phyloP scores from a whole-genome alignment of 2,113 vertebrate genomes.

The Beaufortia kweichowensis region DNA sequence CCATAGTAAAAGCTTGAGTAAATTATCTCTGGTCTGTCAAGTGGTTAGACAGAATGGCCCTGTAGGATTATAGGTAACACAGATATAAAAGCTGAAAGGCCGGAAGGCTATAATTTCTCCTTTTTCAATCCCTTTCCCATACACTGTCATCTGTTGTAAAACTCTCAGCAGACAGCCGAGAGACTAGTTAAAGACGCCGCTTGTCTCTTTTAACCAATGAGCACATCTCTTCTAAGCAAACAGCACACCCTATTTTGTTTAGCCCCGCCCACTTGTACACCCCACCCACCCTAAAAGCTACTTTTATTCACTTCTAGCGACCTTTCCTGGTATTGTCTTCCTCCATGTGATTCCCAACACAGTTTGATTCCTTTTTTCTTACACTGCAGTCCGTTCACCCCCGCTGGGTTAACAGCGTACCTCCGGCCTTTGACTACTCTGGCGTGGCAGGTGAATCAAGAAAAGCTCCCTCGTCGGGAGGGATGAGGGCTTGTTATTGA shows the following conservation, averaged over 20 bases:
- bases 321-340: constrained; percentile 59
- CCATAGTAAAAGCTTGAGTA: constrained; percentile 65
- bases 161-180: constrained; percentile 27
- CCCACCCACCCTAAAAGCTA: neutral
- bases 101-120: constrained; percentile 74
- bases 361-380: constrained; percentile 45
- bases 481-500: neutral
- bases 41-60: constrained; percentile 79
- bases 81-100: constrained; percentile 63
- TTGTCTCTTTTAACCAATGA: neutral
- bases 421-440: constrained; percentile 42
- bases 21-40: constrained; percentile 74
- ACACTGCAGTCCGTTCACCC: constrained; percentile 27
- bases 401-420: constrained; percentile 61
- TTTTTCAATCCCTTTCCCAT: constrained; percentile 31
- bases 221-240: neutral
- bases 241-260: constrained; percentile 25
- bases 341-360: constrained; percentile 45
- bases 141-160: constrained; percentile 44
- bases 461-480: constrained; percentile 20
- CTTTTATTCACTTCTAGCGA: constrained; percentile 51
- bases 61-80: constrained; percentile 76
- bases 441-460: constrained; percentile 55
- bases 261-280: constrained; percentile 11
- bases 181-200: constrained; percentile 20